Base-by-base conservation (phyloP, 2,797 vertebrate species). In the Trichosurus vulpecula region DNA sequence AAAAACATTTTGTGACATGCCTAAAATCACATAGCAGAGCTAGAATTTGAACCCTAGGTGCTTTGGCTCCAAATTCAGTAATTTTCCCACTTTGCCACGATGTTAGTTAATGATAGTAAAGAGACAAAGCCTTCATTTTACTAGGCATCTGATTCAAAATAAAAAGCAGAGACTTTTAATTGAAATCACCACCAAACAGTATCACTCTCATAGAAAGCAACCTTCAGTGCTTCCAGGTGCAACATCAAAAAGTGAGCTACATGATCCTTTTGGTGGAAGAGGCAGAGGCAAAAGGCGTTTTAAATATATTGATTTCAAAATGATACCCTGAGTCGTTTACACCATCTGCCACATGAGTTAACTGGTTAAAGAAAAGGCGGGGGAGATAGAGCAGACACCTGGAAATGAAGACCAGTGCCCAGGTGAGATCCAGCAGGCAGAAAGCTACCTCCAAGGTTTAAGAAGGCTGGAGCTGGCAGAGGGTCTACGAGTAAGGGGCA, bases 251-350 rank as follows among this genome's bases (percentile, higher is more conserved):
- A 54, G 53, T 35, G 9, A 35, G 14, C 52, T 31, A 14, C 35
- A 90, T 30, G 30, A 54, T 90, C 29, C 90, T 90, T 53, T 90
- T 54, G 89, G 27, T 90, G 29, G 41, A 56, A 51, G 27, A 91
- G 89, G 47, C 47, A 53, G 22, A 58, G 30, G 93, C 1, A 35
- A 55, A 51, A 95, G 55, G 54, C n/a, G 57, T 53, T 96, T 93
- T 25, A 66, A 61, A 61, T 91, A 52, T 61, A 57, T 55, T 91
- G 57, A 93, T 89, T 92, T 81, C 90, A n/a, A 94, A 90, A 92
- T 30, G 29, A 91, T 13, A n/a, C 95, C 91, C 54, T 54, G 10
- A 92, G 52, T 54, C 90, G 54, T 95, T 66, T 81, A 10, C 35
- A 27, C 31, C 47, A 41, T 91, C 52, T 95, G 30, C 52, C 91